phyloP scores from a whole-genome alignment of 2,113 vertebrate species.

The Limanda limanda region DNA sequence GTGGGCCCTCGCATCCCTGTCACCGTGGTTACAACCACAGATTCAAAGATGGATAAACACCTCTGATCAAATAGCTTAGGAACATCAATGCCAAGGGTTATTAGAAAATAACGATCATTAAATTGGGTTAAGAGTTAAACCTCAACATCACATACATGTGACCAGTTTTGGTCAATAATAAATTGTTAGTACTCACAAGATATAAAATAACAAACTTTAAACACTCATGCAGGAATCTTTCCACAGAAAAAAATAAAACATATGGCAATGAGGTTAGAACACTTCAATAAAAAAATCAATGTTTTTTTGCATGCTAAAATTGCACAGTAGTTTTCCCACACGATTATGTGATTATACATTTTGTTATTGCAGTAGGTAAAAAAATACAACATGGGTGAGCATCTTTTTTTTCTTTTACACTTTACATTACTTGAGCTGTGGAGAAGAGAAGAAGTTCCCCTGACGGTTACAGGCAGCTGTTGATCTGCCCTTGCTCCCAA shows the following conservation, averaged over 20 bases:
- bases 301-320: conserved; percentile 22
- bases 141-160: conserved; percentile 2
- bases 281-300: conserved; percentile 3
- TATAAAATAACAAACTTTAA: conserved; percentile 31
- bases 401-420: background rate
- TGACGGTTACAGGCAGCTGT: conserved; percentile 79
- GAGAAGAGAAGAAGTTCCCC: conserved; percentile 90
- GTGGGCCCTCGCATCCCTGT: background rate
- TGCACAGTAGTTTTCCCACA: conserved; percentile 54
- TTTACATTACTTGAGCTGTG: conserved; percentile 87
- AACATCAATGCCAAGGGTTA: conserved; percentile 6
- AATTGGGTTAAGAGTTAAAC: background rate
- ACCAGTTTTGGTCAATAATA: conserved; percentile 7
- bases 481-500: conserved; percentile 90
- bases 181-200: conserved; percentile 43
- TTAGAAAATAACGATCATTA: background rate
- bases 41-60: conserved; percentile 6
- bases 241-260: conserved; percentile 6
- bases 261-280: conserved; percentile 16
- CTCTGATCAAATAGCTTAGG: background rate
- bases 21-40: conserved; percentile 67
- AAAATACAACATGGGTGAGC: background rate
- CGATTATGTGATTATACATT: conserved; percentile 41
- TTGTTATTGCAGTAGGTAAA: conserved; percentile 31
- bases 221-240: conserved; percentile 23